These are phyloP conservation scores for Ypsolopha sequella DNA, from an alignment of 2,888 invertebrate genomes.

Conservation along the genomic window DNA sequence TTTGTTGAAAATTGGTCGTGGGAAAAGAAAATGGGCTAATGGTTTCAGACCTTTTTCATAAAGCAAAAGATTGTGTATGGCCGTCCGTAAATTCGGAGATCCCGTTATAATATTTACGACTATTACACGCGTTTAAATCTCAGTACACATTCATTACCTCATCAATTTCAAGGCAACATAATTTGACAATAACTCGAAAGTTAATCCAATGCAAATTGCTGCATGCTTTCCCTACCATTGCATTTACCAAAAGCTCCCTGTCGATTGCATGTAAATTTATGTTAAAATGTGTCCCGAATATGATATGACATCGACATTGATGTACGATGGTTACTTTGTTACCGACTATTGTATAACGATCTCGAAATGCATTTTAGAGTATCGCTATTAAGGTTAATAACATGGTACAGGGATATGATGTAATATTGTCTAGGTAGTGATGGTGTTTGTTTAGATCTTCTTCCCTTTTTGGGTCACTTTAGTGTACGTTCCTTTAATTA, in stretches of 20 bases:
- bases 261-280: constrained; percentile 20
- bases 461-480: too few species aligned
- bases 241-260: not conserved
- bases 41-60: too few species aligned
- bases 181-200: constrained; percentile 42
- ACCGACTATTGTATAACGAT: not conserved
- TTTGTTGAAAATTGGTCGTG: too few species aligned
- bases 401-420: constrained; percentile 12
- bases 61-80: too few species aligned
- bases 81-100: too few species aligned
- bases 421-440: constrained; percentile 7
- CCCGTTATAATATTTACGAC: too few species aligned
- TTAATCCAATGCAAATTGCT: constrained; percentile 52
- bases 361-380: constrained; percentile 18
- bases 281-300: constrained; percentile 15
- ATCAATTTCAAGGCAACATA: constrained; percentile 10
- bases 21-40: too few species aligned
- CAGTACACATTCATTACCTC: too few species aligned
- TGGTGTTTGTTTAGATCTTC: too few species aligned
- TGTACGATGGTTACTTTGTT: constrained; percentile 10
- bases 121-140: too few species aligned
- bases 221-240: constrained; percentile 13
- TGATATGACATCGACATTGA: constrained; percentile 16
- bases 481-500: too few species aligned
- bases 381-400: constrained; percentile 16